Evolutionary conservation across 2,797 vertebrate species (phyloP).

Genomic region (Paguma larvata): DNA sequence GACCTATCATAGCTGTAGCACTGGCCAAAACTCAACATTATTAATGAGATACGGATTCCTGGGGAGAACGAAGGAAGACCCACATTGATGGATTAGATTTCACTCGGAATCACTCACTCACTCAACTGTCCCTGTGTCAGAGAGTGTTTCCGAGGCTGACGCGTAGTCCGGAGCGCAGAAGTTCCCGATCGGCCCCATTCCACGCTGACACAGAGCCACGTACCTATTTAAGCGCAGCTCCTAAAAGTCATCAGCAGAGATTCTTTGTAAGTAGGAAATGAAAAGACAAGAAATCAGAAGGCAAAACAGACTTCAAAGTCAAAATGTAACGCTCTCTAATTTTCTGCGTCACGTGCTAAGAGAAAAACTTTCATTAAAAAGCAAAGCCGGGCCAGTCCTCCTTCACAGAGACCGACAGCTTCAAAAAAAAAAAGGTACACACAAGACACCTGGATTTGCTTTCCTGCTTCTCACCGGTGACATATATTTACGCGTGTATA

Average conservation of each 20-base stretch:
- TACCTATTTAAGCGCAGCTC: neutral
- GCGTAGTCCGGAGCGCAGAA: neutral
- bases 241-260: slow-evolving; percentile 39
- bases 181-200: neutral
- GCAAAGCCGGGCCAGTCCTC: neutral
- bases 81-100: slow-evolving; percentile 25
- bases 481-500: neutral
- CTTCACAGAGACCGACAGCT: slow-evolving; percentile 31
- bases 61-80: neutral
- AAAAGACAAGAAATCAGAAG: slow-evolving; percentile 54
- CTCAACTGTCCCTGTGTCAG: neutral
- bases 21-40: neutral
- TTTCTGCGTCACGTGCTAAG: neutral
- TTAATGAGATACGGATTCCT: neutral
- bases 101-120: slow-evolving; percentile 41
- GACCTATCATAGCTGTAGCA: neutral
- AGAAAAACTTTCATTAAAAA: neutral
- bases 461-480: slow-evolving; percentile 82
- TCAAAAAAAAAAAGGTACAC: neutral
- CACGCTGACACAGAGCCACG: neutral
- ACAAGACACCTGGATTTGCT: slow-evolving; percentile 85
- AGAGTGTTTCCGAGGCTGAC: slow-evolving; percentile 9
- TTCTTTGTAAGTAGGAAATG: neutral
- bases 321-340: slow-evolving; percentile 7
- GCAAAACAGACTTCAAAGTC: slow-evolving; percentile 29